phyloP scores from a whole-genome alignment of 2,113 vertebrate genomes.

The Paedocypris sp. region DNA sequence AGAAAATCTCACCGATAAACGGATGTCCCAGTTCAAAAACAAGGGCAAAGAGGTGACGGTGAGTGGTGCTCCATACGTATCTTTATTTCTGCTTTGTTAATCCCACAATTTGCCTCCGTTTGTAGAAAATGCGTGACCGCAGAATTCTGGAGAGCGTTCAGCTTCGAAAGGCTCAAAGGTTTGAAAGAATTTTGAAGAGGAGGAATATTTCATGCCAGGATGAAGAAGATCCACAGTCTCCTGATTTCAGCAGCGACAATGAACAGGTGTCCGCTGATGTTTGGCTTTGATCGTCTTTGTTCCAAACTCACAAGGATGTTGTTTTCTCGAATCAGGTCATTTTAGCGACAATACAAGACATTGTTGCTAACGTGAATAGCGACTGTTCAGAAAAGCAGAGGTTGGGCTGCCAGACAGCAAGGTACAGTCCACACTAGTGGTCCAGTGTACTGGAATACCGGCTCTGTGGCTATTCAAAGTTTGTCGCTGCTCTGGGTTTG shows the following conservation, averaged over 20 bases:
- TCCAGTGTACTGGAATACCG: too few relatives aligned
- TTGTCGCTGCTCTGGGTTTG: too few relatives aligned
- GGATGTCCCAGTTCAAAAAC: constrained; percentile 75
- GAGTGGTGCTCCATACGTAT: constrained; percentile 37
- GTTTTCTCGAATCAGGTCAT: constrained; percentile 46
- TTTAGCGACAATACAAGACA: constrained; percentile 56
- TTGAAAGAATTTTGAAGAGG: constrained; percentile 74
- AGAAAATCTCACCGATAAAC: constrained; percentile 35
- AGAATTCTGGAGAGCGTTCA: constrained; percentile 58
- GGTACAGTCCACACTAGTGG: constrained; percentile 61
- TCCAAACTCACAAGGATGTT: not conserved
- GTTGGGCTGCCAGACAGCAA: constrained; percentile 70
- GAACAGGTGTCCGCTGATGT: constrained; percentile 34
- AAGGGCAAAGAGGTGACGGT: constrained; percentile 71
- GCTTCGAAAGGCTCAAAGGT: constrained; percentile 75
- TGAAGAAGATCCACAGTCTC: constrained; percentile 42
- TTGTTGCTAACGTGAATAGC: constrained; percentile 58
- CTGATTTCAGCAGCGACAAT: constrained; percentile 29
- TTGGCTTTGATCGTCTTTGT: too few relatives aligned
- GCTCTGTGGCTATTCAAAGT: too few relatives aligned
- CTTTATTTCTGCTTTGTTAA: not conserved
- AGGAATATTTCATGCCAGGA: constrained; percentile 58
- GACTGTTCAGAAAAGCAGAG: constrained; percentile 50
- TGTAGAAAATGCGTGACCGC: constrained; percentile 66
- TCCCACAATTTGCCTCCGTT: not conserved